Evolutionary conservation across 2,113 vertebrate genomes (phyloP).

Genomic region (Solea solea): DNA sequence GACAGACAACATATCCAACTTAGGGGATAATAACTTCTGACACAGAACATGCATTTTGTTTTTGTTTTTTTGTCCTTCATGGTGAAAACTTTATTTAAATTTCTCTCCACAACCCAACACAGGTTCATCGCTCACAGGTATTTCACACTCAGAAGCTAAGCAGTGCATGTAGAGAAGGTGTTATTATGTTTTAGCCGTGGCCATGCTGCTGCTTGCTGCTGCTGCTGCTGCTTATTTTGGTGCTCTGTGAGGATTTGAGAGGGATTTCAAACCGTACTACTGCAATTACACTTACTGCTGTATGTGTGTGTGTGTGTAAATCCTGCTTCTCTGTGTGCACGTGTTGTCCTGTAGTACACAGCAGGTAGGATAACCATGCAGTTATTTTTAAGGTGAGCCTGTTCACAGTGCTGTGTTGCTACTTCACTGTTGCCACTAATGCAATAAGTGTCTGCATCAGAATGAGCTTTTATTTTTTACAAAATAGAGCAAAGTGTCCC

Average conservation of each 20-base stretch:
- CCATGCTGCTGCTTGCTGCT: constrained; percentile 72
- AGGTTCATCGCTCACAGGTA: constrained; percentile 53
- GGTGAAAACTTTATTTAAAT: constrained; percentile 74
- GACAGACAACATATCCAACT: too few relatives aligned
- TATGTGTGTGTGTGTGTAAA: not conserved
- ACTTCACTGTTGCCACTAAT: constrained; percentile 20
- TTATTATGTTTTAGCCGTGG: constrained; percentile 58
- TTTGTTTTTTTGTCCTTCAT: constrained; percentile 55
- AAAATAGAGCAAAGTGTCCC: constrained; percentile 14
- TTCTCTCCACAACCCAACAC: constrained; percentile 51
- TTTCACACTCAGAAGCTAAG: constrained; percentile 74
- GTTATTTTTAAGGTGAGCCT: constrained; percentile 38
- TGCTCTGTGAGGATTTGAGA: constrained; percentile 65
- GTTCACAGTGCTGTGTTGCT: constrained; percentile 30
- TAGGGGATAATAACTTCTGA: not conserved
- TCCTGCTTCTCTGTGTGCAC: not conserved
- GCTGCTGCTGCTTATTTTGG: constrained; percentile 22
- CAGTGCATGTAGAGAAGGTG: constrained; percentile 53
- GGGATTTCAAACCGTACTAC: constrained; percentile 45
- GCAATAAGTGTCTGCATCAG: constrained; percentile 21
- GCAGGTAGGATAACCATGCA: constrained; percentile 55
- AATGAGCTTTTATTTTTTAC: constrained; percentile 17
- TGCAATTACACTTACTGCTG: constrained; percentile 33
- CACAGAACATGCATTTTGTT: constrained; percentile 11
- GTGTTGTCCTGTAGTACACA: constrained; percentile 40